A percentile compares a stretch with the other conserved stretches of the same genome.
These are phyloP conservation scores for Amblyjoppa fuscipennis DNA, from an alignment of 2,888 invertebrate species.

Conservation along the genomic window DNA sequence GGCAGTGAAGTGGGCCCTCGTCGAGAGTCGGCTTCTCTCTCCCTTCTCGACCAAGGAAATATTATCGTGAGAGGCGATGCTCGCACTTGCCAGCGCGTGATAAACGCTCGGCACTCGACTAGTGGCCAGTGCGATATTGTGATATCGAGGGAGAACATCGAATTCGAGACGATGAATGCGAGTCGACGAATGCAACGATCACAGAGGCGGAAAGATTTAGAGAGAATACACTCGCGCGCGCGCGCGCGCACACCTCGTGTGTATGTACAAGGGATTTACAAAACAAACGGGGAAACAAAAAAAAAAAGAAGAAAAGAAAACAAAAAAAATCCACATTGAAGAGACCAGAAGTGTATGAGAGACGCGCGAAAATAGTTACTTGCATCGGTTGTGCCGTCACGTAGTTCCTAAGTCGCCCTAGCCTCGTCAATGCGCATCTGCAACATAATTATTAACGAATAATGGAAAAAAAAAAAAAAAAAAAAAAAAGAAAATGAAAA, in stretches of 20 bases:
- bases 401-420: conserved; percentile 85
- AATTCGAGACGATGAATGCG: conserved; percentile 11
- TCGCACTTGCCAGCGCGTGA: conserved; percentile 47
- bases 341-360: conserved; percentile 22
- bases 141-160: neutral
- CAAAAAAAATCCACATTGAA: neutral
- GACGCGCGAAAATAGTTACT: conserved; percentile 82
- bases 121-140: neutral
- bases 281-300: neutral
- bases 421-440: conserved; percentile 84
- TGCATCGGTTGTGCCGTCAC: conserved; percentile 85
- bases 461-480: conserved; percentile 36
- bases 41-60: conserved; percentile 33
- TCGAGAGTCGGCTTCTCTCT: conserved; percentile 8
- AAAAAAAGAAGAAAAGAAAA: conserved; percentile 8
- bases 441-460: conserved; percentile 64
- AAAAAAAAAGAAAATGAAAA: conserved; percentile 34
- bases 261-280: neutral
- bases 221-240: neutral
- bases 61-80: conserved; percentile 5
- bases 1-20: conserved; percentile 35
- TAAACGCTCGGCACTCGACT: conserved; percentile 12
- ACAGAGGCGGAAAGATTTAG: neutral
- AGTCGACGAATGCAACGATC: neutral
- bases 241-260: conserved; percentile 8